Evolutionary conservation across 2,113 vertebrate species (phyloP).

Genomic region (Pseudopodoces humilis): DNA sequence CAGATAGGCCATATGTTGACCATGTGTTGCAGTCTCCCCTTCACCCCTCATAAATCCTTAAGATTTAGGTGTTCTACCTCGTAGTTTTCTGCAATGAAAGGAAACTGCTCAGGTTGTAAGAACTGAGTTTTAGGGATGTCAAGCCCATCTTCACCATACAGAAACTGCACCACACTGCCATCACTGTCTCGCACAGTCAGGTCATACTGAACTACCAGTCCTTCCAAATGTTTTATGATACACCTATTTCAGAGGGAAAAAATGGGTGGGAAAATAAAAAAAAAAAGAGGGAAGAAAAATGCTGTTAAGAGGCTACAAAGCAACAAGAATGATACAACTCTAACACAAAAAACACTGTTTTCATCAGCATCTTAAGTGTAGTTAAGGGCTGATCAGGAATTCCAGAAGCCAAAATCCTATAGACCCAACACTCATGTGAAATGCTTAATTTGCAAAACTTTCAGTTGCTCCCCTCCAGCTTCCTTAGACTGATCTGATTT

Average conservation of each 20-base stretch:
- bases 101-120: constrained; percentile 87
- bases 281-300: background rate
- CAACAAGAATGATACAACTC: background rate
- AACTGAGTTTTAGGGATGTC: constrained; percentile 96
- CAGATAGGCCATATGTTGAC: background rate
- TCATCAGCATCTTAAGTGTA: background rate
- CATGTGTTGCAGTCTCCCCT: background rate
- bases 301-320: background rate
- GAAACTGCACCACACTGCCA: constrained; percentile 94
- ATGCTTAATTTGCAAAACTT: background rate
- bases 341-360: background rate
- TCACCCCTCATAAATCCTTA: background rate
- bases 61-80: constrained; percentile 75
- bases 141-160: constrained; percentile 95
- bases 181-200: constrained; percentile 94
- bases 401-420: background rate
- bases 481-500: background rate
- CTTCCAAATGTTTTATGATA: constrained; percentile 94
- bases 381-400: background rate
- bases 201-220: constrained; percentile 95
- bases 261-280: background rate
- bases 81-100: constrained; percentile 91
- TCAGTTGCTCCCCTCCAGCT: background rate
- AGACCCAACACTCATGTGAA: background rate
- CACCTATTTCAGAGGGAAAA: constrained; percentile 65